Percentiles rank a stretch among this genome's conserved stretches.
Conservation (phyloP, 2,888 invertebrate genomes). For the Cyaniris semiargus region DNA sequence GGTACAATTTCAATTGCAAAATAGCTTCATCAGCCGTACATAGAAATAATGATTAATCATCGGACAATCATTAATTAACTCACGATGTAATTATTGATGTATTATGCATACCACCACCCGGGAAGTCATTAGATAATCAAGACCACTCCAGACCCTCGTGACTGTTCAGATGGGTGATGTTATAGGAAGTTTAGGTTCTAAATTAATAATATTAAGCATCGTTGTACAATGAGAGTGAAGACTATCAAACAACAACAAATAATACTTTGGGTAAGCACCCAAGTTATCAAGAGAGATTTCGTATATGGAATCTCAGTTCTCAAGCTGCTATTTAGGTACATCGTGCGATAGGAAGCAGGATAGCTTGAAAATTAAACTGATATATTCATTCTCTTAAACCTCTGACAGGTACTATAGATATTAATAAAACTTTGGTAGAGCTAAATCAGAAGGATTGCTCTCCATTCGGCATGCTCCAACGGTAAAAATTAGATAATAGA, state of each 20-base stretch:
- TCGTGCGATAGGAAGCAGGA: too few species aligned
- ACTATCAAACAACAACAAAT: too few species aligned
- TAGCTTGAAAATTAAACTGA: too few species aligned
- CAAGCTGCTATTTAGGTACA: too few species aligned
- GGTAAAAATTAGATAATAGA: background rate
- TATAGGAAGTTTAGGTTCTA: background rate
- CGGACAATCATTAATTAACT: slow-evolving; percentile 27
- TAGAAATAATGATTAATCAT: slow-evolving; percentile 31
- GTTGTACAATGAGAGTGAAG: background rate
- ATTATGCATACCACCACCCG: slow-evolving; percentile 27
- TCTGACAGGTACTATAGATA: too few species aligned
- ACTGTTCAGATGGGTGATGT: background rate
- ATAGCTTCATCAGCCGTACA: slow-evolving; percentile 24
- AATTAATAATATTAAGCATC: background rate
- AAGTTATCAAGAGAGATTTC: too few species aligned
- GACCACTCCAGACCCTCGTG: slow-evolving; percentile 24
- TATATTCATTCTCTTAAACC: too few species aligned
- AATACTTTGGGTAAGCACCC: too few species aligned
- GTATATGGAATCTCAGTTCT: too few species aligned
- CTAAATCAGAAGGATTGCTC: background rate
- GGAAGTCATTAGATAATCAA: slow-evolving; percentile 31
- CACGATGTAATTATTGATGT: slow-evolving; percentile 29
- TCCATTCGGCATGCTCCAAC: background rate
- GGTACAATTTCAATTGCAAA: slow-evolving; percentile 28
- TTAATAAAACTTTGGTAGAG: background rate